These are phyloP conservation scores for Xestia ashworthii DNA, from an alignment of 2,888 invertebrate species.

Conservation along the genomic window DNA sequence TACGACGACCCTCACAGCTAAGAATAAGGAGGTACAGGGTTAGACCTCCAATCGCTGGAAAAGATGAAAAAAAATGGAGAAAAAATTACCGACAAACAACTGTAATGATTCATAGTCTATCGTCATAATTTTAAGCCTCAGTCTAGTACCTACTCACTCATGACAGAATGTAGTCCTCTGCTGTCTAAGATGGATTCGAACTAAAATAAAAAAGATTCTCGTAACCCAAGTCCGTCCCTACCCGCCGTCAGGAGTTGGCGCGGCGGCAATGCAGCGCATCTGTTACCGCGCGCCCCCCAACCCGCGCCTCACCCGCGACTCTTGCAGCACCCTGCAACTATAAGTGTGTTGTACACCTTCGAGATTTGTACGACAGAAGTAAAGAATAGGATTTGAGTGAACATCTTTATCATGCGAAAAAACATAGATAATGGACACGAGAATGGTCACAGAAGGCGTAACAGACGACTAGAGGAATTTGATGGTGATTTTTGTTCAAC, in stretches of 20 bases:
- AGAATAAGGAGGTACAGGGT: background rate
- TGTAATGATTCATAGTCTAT: background rate
- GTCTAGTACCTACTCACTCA: background rate
- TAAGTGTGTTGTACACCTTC: slow-evolving; percentile 62
- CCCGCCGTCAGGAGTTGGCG: slow-evolving; percentile 77
- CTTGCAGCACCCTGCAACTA: slow-evolving; percentile 62
- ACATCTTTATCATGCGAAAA: background rate
- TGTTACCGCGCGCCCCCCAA: slow-evolving; percentile 83
- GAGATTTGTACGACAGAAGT: slow-evolving; percentile 47
- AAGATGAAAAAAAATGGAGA: background rate
- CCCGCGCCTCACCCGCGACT: slow-evolving; percentile 60
- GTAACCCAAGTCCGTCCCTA: slow-evolving; percentile 74
- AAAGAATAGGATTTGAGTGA: background rate
- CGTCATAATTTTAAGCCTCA: background rate
- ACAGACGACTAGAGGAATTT: background rate
- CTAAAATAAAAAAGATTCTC: background rate
- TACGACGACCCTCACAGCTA: background rate
- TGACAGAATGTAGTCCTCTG: background rate
- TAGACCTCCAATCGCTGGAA: background rate
- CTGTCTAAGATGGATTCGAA: background rate
- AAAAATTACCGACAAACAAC: background rate
- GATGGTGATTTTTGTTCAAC: background rate
- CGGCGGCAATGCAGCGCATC: slow-evolving; percentile 89
- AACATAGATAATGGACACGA: background rate
- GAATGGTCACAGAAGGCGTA: background rate